A percentile compares a stretch with the other conserved stretches of the same genome.
Conservation (phyloP, 2,797 vertebrate species). For the Malacoctenus gilli region DNA sequence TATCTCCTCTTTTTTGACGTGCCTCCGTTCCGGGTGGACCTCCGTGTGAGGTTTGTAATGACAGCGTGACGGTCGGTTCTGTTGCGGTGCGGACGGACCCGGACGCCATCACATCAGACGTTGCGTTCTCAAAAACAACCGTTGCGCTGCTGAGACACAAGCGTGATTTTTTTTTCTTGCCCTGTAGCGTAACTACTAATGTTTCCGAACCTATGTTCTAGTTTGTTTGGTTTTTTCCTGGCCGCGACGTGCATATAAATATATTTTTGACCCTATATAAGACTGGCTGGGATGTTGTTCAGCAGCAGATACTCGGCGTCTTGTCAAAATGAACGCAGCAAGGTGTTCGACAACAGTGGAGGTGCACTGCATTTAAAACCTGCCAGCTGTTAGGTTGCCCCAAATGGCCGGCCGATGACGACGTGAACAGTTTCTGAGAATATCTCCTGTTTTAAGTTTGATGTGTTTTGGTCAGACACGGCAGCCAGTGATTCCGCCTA, state of each 20-base stretch:
- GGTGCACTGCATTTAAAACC: constrained; percentile 67
- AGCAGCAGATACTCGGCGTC: constrained; percentile 58
- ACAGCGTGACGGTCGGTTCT: constrained; percentile 63
- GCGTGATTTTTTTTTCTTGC: constrained; percentile 24
- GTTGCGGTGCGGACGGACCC: constrained; percentile 71
- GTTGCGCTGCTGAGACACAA: constrained; percentile 20
- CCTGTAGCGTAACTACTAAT: neutral
- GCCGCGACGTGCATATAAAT: neutral
- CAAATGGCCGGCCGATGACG: constrained; percentile 48
- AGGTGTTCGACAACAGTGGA: constrained; percentile 70
- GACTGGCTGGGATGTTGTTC: constrained; percentile 37
- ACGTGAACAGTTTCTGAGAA: constrained; percentile 26
- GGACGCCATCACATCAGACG: constrained; percentile 76
- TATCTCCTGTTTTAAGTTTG: constrained; percentile 17
- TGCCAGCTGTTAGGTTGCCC: constrained; percentile 44
- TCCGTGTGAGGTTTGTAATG: constrained; percentile 29
- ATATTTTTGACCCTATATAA: neutral
- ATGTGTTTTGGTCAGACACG: too few species aligned
- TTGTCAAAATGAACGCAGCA: constrained; percentile 76
- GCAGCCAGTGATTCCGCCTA: constrained; percentile 1
- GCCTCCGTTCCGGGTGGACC: too few species aligned
- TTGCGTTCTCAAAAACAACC: constrained; percentile 62
- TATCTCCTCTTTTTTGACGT: too few species aligned
- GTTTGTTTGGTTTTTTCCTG: constrained; percentile 3
- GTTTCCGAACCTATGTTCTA: constrained; percentile 1